Conservation (phyloP, 2,113 vertebrate genomes). For the Nyctibius bracteatus region DNA sequence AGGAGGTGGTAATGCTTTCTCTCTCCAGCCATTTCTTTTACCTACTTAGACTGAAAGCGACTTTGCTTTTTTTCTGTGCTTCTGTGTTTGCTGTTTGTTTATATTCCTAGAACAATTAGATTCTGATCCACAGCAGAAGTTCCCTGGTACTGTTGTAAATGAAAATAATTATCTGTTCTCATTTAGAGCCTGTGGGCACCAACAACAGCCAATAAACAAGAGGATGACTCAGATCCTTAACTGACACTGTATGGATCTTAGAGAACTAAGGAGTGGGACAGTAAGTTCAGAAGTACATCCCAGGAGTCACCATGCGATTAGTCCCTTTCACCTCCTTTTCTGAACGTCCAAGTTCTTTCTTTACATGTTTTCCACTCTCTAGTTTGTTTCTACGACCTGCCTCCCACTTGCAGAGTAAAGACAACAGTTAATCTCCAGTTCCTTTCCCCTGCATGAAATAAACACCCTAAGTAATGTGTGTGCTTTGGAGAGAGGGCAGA, state of each 20-base stretch:
- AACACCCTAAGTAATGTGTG: not conserved
- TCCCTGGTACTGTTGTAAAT: not conserved
- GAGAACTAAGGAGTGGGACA: not conserved
- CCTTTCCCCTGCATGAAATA: not conserved
- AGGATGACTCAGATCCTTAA: not conserved
- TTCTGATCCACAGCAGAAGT: not conserved
- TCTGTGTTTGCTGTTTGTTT: conserved; percentile 18
- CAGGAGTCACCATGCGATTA: not conserved
- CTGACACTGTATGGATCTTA: not conserved
- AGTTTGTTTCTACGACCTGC: not conserved
- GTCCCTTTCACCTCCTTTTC: not conserved
- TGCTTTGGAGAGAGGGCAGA: not conserved
- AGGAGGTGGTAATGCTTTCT: conserved; percentile 26
- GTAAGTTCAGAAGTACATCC: not conserved
- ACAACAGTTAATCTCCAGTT: not conserved
- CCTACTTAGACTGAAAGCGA: not conserved
- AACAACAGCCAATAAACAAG: not conserved
- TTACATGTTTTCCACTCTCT: not conserved
- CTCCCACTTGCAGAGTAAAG: not conserved
- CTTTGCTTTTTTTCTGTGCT: not conserved
- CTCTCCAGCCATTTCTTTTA: not conserved
- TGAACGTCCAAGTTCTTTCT: not conserved
- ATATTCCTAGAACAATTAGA: not conserved
- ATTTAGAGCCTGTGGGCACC: not conserved
- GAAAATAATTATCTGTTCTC: conserved; percentile 14